Evolutionary conservation across 2,888 invertebrate species (phyloP).

Genomic region (Phlogophora meticulosa): DNA sequence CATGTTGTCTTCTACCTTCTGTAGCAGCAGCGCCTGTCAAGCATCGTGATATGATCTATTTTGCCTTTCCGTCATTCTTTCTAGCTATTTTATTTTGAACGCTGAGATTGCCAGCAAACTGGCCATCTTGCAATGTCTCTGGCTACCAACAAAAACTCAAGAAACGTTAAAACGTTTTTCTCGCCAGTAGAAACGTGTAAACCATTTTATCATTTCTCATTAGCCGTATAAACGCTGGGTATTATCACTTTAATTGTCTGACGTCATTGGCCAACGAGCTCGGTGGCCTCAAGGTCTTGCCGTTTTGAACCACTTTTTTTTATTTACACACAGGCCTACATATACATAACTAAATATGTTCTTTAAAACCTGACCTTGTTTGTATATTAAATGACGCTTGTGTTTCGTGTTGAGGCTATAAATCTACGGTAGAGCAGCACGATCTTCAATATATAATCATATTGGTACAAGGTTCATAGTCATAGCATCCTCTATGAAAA

Average conservation of each 20-base stretch:
- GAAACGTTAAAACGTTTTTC: constrained; percentile 15
- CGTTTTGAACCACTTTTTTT: constrained; percentile 63
- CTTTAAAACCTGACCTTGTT: constrained; percentile 33
- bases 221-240: constrained; percentile 49
- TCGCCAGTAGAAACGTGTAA: constrained; percentile 11
- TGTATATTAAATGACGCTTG: background rate
- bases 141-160: background rate
- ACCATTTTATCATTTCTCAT: constrained; percentile 57
- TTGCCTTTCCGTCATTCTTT: too few relatives aligned
- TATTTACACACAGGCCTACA: constrained; percentile 49
- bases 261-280: constrained; percentile 70
- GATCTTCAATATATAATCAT: constrained; percentile 4
- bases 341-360: constrained; percentile 22
- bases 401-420: constrained; percentile 25
- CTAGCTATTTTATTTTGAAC: too few relatives aligned
- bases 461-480: background rate
- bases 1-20: too few relatives aligned
- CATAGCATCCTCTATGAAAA: background rate
- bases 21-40: too few relatives aligned
- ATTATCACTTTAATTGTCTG: constrained; percentile 70
- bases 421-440: constrained; percentile 1
- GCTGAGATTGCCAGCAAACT: too few relatives aligned
- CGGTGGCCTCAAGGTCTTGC: constrained; percentile 65
- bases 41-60: too few relatives aligned
- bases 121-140: background rate